phyloP scores from a whole-genome alignment of 2,113 vertebrate species.

The Boulengeromyrus knoepffleri region DNA sequence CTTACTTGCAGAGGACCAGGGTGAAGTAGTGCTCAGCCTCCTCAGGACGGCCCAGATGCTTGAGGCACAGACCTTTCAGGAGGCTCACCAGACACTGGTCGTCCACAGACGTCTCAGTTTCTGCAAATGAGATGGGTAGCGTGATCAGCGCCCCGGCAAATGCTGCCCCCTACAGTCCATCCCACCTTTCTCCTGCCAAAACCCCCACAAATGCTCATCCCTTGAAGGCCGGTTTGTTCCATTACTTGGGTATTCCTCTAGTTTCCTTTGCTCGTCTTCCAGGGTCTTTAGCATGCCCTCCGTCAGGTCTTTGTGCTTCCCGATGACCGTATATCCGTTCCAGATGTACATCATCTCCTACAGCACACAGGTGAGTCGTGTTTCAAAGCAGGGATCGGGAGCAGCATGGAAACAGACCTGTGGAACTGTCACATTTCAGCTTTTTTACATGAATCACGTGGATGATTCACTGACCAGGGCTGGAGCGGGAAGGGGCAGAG shows the following conservation, averaged over 20 bases:
- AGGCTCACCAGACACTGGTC: constrained; percentile 86
- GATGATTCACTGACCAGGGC: constrained; percentile 66
- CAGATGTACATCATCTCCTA: constrained; percentile 99
- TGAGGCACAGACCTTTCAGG: constrained; percentile 87
- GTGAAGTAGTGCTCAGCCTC: constrained; percentile 89
- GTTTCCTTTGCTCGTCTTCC: constrained; percentile 68
- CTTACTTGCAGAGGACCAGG: constrained; percentile 81
- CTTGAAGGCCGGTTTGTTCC: neutral
- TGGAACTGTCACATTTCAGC: no score
- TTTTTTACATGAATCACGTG: neutral
- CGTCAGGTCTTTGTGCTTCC: constrained; percentile 84
- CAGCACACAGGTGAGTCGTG: constrained; percentile 25
- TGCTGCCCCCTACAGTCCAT: neutral
- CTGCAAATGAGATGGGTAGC: constrained; percentile 47
- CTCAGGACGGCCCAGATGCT: constrained; percentile 75
- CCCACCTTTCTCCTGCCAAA: neutral
- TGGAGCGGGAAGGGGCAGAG: constrained; percentile 73
- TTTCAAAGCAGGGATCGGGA: neutral
- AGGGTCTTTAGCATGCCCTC: constrained; percentile 84
- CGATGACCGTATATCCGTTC: constrained; percentile 94
- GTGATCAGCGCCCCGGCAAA: neutral
- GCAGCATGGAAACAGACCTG: neutral
- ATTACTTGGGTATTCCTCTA: constrained; percentile 74
- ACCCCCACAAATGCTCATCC: neutral
- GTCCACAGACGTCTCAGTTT: constrained; percentile 74